Percentiles rank a stretch among this genome's conserved stretches.
Evolutionary conservation across 2,113 vertebrate genomes (phyloP).

Genomic region (Nothoprocta pentlandii): DNA sequence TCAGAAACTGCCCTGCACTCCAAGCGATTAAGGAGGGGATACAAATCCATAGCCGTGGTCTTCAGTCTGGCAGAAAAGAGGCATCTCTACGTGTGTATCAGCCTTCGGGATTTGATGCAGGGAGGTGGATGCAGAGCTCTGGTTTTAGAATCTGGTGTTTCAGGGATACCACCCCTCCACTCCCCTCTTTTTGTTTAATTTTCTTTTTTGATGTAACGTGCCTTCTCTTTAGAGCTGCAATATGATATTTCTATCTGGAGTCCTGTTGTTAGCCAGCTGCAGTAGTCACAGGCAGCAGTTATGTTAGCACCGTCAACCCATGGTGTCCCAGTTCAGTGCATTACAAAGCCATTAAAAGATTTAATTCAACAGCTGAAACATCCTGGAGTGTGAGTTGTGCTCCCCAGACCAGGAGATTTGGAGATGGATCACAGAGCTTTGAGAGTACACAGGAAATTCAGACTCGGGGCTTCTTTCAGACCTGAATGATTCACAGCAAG

Average conservation of each 20-base stretch:
- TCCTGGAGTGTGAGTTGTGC: neutral
- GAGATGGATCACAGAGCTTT: neutral
- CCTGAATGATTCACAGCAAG: neutral
- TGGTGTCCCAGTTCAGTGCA: neutral
- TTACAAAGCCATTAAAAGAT: neutral
- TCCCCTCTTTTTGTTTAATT: neutral
- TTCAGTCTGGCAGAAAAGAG: neutral
- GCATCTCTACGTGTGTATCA: neutral
- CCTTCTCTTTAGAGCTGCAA: neutral
- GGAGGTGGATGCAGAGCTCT: neutral
- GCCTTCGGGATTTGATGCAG: neutral
- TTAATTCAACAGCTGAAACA: constrained; percentile 9
- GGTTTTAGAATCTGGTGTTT: neutral
- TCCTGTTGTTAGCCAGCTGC: neutral
- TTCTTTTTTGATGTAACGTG: neutral
- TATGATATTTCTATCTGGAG: neutral
- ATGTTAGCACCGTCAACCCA: neutral
- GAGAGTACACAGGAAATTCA: neutral
- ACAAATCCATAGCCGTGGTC: neutral
- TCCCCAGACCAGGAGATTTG: neutral
- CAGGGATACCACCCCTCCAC: neutral
- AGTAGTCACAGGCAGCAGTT: neutral
- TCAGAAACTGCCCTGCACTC: constrained; percentile 8
- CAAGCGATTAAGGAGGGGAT: neutral
- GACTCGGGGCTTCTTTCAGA: neutral